These are phyloP conservation scores for Drosophila pruinosa DNA, from an alignment of 1,140 invertebrate genomes.

Conservation along the genomic window DNA sequence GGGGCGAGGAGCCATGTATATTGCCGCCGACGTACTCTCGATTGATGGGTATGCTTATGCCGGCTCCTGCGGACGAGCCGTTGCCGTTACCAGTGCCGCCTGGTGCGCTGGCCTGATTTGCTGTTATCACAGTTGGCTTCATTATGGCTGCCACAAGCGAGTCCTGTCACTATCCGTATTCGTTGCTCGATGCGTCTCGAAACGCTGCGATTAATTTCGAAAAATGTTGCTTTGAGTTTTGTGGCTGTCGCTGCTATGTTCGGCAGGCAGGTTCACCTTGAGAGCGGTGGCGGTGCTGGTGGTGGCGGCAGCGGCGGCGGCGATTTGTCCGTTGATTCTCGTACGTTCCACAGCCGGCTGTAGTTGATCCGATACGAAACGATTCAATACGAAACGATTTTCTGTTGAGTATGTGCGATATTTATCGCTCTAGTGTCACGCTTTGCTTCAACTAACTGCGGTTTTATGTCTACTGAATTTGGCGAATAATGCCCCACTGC, in stretches of 20 bases:
- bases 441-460: conserved; percentile 18
- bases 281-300: conserved; percentile 21
- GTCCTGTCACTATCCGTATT: conserved; percentile 39
- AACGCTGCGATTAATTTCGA: conserved; percentile 54
- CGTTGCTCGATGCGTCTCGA: conserved; percentile 29
- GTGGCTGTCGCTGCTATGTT: conserved; percentile 19
- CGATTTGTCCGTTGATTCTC: conserved; percentile 49
- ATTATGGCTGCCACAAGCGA: conserved; percentile 34
- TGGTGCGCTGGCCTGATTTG: conserved; percentile 47
- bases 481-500: neutral
- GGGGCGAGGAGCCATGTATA: conserved; percentile 31
- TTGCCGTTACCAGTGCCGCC: conserved; percentile 28
- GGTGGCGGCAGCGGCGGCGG: neutral
- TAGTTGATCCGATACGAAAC: neutral
- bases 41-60: conserved; percentile 72
- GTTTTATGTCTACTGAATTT: conserved; percentile 6
- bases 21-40: conserved; percentile 57
- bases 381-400: conserved; percentile 5
- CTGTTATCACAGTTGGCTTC: conserved; percentile 80
- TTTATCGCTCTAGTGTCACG: conserved; percentile 17
- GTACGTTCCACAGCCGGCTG: conserved; percentile 53
- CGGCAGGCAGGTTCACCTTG: conserved; percentile 56
- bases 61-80: conserved; percentile 30
- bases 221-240: conserved; percentile 46
- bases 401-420: conserved; percentile 22